These are phyloP conservation scores for Cecidostiba fungosa DNA, from an alignment of 2,888 invertebrate genomes.

Conservation along the genomic window DNA sequence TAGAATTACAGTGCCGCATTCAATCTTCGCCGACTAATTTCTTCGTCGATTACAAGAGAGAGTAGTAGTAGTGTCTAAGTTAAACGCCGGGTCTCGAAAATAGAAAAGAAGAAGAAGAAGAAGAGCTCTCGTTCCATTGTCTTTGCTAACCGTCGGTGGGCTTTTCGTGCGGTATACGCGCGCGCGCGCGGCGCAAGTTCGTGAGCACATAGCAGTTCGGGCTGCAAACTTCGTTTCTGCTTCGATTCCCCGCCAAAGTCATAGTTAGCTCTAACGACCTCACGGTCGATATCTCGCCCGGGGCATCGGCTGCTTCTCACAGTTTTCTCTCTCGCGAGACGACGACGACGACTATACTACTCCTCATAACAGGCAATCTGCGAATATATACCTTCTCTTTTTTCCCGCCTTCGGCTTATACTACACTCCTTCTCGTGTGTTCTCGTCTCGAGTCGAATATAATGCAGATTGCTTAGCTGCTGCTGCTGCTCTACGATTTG, in stretches of 20 bases:
- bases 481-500: neutral
- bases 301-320: slow-evolving; percentile 66
- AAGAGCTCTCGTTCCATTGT: slow-evolving; percentile 40
- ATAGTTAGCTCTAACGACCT: slow-evolving; percentile 60
- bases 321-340: slow-evolving; percentile 62
- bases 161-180: slow-evolving; percentile 26
- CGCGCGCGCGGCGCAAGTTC: slow-evolving; percentile 5
- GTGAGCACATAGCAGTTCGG: slow-evolving; percentile 25
- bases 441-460: neutral
- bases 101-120: neutral
- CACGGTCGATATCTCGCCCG: slow-evolving; percentile 63
- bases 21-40: slow-evolving; percentile 36
- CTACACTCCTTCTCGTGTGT: neutral
- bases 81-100: slow-evolving; percentile 11
- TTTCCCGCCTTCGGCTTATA: neutral
- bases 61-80: neutral
- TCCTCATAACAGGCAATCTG: slow-evolving; percentile 59
- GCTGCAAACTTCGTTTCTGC: slow-evolving; percentile 57
- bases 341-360: neutral
- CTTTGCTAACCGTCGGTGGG: slow-evolving; percentile 30
- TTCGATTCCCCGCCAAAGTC: slow-evolving; percentile 53
- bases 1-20: neutral
- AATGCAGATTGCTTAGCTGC: slow-evolving; percentile 37
- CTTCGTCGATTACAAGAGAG: slow-evolving; percentile 29
- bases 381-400: slow-evolving; percentile 40